Evolutionary conservation across 2,888 invertebrate genomes (phyloP), one percentile per base, ranked within the genome.

Genomic region (Scaptomyza cyrtandrae): DNA sequence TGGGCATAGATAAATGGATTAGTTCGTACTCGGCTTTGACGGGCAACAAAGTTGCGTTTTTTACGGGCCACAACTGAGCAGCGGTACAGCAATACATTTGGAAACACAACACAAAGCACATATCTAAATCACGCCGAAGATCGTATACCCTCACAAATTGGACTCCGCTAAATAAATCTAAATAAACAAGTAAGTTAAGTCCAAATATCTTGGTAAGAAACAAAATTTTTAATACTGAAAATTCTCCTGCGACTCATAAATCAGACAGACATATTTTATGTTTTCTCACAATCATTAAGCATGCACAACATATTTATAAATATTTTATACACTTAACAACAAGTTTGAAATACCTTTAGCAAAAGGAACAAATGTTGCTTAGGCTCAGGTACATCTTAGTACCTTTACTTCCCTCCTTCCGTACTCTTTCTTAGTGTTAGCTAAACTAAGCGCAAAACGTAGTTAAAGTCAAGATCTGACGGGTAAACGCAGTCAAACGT

Each of bases 1-100:
- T 86, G 88, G 81, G 88, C 89, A 86, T 90, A 88, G 90, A 88
- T 88, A 88, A 88, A 88, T 88, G 90, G 88, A 88, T 88, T 88
- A 88, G 77, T 74, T 61, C 54, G 60, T 53, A 71, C 67, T 70
- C 43, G 50, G 57, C 77, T 75, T 85, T 76, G 84, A 83, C 75
- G 75, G 67, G 67, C 80, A 82, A 88, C 85, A 89, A 89, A 89
- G 69, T 87, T 82, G 75, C 75, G 49, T 73, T 67, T 78, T 78
- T 69, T 63, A 65, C 48, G 63, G 41, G 46, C 39, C 39, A 29
- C 37, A 50, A 27, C 45, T 44, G 35, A 11, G 16, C 35, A 46
- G 37, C 33, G 45, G 31, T 31, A 41, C 41, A 56, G 58, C 31
- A 59, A 44, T 71, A 70, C 71, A 75, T 71, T 73, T 63, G 68